These are phyloP conservation scores for Taphrorychus bicolor DNA, from an alignment of 2,888 invertebrate species.

Conservation along the genomic window DNA sequence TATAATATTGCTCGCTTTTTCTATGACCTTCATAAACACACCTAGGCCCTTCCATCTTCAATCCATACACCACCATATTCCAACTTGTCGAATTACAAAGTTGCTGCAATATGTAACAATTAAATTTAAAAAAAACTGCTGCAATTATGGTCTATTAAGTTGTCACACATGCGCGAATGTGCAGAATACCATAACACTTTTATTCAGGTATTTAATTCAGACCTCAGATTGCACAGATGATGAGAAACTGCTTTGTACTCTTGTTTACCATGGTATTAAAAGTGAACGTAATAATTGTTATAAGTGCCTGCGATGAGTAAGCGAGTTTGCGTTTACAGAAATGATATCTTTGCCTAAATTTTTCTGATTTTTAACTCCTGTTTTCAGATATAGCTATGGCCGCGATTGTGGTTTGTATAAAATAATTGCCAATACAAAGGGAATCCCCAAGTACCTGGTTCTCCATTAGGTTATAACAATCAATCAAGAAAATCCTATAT, in stretches of 20 bases:
- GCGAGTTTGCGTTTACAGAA: neutral
- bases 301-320: neutral
- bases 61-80: too few relatives aligned
- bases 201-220: neutral
- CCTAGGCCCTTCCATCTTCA: too few relatives aligned
- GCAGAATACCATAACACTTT: neutral
- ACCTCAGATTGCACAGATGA: neutral
- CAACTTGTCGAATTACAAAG: neutral
- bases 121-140: constrained; percentile 13
- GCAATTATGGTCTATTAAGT: constrained; percentile 18
- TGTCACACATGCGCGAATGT: constrained; percentile 28
- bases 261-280: too few relatives aligned
- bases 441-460: too few relatives aligned
- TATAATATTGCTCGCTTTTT: too few relatives aligned
- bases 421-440: too few relatives aligned
- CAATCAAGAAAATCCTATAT: neutral
- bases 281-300: too few relatives aligned
- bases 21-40: too few relatives aligned
- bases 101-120: constrained; percentile 12
- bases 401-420: too few relatives aligned
- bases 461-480: too few relatives aligned
- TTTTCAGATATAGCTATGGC: too few relatives aligned
- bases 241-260: neutral
- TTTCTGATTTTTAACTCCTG: neutral
- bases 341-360: neutral